A percentile compares a stretch with the other conserved stretches of the same genome.
Evolutionary conservation across 2,888 invertebrate genomes (phyloP).

Genomic region (Mesorhabditis spiculigera): DNA sequence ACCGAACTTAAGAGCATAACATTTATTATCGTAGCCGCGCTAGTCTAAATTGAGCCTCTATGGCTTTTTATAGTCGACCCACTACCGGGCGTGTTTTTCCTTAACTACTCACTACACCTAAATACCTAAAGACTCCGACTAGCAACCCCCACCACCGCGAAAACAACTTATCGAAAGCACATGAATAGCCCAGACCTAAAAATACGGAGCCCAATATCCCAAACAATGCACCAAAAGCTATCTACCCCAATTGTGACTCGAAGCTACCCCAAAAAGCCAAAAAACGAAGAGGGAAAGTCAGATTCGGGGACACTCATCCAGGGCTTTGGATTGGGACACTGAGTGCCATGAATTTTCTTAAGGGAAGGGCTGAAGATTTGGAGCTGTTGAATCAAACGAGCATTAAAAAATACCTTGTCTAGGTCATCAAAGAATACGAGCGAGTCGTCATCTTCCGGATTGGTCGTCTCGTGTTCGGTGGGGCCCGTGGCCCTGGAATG

Average conservation of each 20-base stretch:
- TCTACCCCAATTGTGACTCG: neutral
- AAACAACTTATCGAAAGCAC: too few species aligned
- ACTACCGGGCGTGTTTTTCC: too few species aligned
- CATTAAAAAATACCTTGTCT: conserved; percentile 8
- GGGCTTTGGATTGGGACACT: neutral
- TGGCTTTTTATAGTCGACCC: too few species aligned
- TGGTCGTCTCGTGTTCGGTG: conserved; percentile 74
- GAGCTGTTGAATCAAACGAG: neutral
- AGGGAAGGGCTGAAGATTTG: neutral
- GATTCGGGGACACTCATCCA: neutral
- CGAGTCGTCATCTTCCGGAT: conserved; percentile 82
- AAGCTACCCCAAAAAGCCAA: neutral
- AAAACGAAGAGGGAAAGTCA: neutral
- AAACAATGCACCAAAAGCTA: too few species aligned
- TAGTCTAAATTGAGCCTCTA: too few species aligned
- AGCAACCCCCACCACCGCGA: too few species aligned
- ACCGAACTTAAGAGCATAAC: too few species aligned
- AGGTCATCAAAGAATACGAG: conserved; percentile 65
- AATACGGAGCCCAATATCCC: too few species aligned
- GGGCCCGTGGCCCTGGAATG: conserved; percentile 75
- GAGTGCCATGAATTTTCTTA: neutral
- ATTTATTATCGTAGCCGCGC: too few species aligned
- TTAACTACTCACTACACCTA: too few species aligned
- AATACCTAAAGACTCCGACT: too few species aligned
- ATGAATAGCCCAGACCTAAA: too few species aligned